Conservation (phyloP, 2,797 vertebrate species). For the Mico argentatus region DNA sequence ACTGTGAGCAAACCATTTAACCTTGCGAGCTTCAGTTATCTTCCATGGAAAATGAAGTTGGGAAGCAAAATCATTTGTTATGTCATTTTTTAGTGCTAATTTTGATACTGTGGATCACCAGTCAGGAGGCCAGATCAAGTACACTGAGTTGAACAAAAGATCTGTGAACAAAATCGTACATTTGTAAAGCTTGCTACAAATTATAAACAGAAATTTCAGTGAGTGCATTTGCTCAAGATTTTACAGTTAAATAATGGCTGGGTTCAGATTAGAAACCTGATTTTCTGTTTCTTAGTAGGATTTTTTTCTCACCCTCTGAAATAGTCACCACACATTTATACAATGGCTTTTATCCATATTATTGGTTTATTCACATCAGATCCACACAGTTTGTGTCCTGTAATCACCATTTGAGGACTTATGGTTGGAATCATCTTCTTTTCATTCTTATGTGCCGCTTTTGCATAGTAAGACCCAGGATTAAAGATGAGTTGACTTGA, state of each 20-base stretch:
- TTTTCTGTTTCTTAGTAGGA: not conserved
- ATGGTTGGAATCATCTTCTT: conserved; percentile 76
- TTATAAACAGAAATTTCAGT: conserved; percentile 9
- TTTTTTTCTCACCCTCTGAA: not conserved
- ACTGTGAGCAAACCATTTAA: conserved; percentile 23
- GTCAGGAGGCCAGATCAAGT: not conserved
- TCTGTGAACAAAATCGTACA: not conserved
- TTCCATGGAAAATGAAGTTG: conserved; percentile 4
- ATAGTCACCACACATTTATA: not conserved
- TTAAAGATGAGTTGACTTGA: conserved; percentile 81
- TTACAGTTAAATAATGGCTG: not conserved
- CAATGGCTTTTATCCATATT: not conserved
- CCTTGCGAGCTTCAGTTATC: not conserved
- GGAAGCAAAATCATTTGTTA: not conserved
- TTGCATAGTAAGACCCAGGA: conserved; percentile 71
- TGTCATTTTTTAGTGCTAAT: not conserved
- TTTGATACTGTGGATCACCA: not conserved
- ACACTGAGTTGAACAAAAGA: not conserved
- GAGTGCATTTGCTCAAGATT: not conserved
- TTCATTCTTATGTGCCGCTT: conserved; percentile 74
- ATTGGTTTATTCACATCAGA: not conserved
- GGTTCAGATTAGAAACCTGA: not conserved
- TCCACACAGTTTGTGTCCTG: not conserved
- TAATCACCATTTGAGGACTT: not conserved
- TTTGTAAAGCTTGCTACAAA: not conserved